A percentile compares a stretch with the other conserved stretches of the same genome.
These are phyloP conservation scores for Flabesymbios commensalis DNA, from an alignment of 2,888 invertebrate species.

Conservation along the genomic window DNA sequence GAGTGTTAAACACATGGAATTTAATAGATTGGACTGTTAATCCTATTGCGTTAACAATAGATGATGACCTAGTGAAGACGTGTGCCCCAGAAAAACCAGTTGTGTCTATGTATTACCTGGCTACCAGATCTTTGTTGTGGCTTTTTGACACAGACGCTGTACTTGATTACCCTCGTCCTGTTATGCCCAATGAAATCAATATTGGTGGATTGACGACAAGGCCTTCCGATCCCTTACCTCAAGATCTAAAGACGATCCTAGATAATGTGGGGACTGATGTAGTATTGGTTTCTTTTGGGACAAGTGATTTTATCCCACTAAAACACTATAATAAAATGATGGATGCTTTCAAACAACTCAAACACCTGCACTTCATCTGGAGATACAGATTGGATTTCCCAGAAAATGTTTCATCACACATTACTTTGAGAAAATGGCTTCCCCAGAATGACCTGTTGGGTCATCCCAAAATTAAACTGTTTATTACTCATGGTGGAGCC, in stretches of 20 bases:
- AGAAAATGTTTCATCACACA: conserved; percentile 18
- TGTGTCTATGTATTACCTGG: no score
- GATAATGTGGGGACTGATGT: neutral
- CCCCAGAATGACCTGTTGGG: conserved; percentile 42
- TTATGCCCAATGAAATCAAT: neutral
- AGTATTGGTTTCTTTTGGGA: neutral
- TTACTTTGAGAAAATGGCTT: conserved; percentile 37
- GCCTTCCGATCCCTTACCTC: neutral
- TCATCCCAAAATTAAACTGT: conserved; percentile 35
- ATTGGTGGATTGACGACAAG: neutral
- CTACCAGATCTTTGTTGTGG: no score
- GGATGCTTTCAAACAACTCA: neutral
- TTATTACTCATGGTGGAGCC: conserved; percentile 41
- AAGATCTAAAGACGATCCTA: neutral
- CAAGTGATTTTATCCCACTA: neutral
- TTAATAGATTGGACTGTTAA: conserved; percentile 15
- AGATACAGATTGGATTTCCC: neutral
- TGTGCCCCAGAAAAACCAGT: no score
- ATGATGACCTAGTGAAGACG: no score
- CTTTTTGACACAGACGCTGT: no score
- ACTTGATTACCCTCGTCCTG: no score
- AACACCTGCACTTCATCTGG: neutral
- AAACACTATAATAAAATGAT: no score
- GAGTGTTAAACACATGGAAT: conserved; percentile 18
- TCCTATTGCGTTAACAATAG: no score